These are phyloP conservation scores for Rhinella marina DNA, from an alignment of 2,797 vertebrate species.

Conservation along the genomic window DNA sequence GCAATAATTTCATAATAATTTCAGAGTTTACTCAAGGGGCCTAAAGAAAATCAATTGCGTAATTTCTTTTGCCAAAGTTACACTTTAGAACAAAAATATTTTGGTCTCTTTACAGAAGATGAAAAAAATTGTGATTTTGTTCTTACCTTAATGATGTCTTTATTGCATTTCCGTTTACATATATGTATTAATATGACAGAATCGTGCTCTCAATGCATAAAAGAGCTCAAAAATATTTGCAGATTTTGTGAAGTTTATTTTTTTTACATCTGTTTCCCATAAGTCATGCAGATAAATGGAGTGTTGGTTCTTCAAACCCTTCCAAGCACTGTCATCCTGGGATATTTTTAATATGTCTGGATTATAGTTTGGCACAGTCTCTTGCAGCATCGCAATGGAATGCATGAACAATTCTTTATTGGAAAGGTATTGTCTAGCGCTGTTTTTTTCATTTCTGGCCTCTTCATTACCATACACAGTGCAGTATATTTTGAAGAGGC, in stretches of 20 bases:
- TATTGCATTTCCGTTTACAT: neutral
- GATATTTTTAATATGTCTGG: conserved; percentile 48
- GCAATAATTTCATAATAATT: too few relatives aligned
- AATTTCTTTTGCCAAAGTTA: neutral
- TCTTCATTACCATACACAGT: too few relatives aligned
- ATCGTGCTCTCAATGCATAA: neutral
- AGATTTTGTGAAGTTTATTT: conserved; percentile 26
- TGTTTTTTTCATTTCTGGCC: conserved; percentile 18
- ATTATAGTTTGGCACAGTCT: conserved; percentile 31
- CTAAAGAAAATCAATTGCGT: neutral
- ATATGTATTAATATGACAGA: neutral
- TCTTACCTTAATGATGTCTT: neutral
- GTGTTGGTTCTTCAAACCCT: conserved; percentile 42
- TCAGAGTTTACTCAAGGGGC: too few relatives aligned
- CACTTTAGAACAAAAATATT: neutral
- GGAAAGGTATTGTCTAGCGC: conserved; percentile 27
- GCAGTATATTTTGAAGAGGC: too few relatives aligned
- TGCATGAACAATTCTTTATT: conserved; percentile 41
- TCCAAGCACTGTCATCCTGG: conserved; percentile 25
- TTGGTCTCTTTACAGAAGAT: neutral
- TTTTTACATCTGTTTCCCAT: conserved; percentile 52
- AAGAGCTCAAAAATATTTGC: conserved; percentile 23
- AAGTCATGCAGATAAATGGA: conserved; percentile 41
- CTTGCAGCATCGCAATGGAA: conserved; percentile 30
- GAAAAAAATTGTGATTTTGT: neutral